phyloP scores from a whole-genome alignment of 2,888 invertebrate species.

The Lycocerus yunnanus region DNA sequence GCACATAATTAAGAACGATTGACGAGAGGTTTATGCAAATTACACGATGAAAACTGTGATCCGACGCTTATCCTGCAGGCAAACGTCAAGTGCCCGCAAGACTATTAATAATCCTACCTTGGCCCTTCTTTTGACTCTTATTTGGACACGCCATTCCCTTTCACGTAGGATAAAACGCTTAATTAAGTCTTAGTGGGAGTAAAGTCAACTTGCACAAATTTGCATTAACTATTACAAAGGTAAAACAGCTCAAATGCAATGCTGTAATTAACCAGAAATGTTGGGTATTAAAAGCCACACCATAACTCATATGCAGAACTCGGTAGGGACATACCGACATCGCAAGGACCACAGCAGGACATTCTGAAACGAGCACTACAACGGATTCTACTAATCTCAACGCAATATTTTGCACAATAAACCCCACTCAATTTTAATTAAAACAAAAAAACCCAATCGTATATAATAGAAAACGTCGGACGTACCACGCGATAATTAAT shows the following conservation, averaged over 20 bases:
- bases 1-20: conserved; percentile 37
- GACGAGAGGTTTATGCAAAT: conserved; percentile 38
- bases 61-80: conserved; percentile 32
- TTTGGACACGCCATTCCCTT: background rate
- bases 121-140: conserved; percentile 19
- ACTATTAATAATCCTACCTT: conserved; percentile 26
- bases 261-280: conserved; percentile 12
- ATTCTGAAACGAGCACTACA: conserved; percentile 22
- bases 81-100: conserved; percentile 19
- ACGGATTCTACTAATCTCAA: background rate
- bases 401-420: conserved; percentile 2
- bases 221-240: background rate
- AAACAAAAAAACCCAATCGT: background rate
- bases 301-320: conserved; percentile 33
- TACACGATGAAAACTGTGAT: conserved; percentile 35
- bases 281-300: conserved; percentile 28
- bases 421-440: background rate
- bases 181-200: background rate
- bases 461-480: background rate
- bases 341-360: conserved; percentile 33
- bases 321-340: conserved; percentile 22
- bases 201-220: background rate
- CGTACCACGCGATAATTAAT: background rate
- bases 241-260: background rate
- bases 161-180: conserved; percentile 4